Conservation (phyloP, 2,113 vertebrate genomes). For the Puma concolor region DNA sequence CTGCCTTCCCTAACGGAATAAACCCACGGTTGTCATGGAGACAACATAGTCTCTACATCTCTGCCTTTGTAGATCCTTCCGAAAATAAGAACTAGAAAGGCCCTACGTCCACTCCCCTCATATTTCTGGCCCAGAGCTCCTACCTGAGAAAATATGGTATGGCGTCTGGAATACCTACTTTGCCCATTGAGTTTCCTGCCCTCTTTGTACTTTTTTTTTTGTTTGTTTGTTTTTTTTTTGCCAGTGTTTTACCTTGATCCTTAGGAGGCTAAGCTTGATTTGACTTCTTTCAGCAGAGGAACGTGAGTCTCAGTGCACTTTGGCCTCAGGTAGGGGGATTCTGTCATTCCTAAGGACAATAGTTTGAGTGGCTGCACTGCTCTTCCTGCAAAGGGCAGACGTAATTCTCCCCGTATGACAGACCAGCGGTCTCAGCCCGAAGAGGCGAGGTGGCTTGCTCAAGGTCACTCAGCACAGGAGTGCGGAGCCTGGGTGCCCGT, state of each 20-base stretch:
- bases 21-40: constrained; percentile 84
- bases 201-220: neutral
- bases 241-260: neutral
- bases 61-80: constrained; percentile 74
- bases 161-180: neutral
- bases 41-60: constrained; percentile 74
- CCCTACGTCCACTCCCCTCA: neutral
- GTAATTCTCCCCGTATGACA: neutral
- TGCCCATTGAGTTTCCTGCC: neutral
- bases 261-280: neutral
- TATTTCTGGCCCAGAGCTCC: neutral
- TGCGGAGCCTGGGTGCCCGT: neutral
- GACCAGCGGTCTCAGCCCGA: neutral
- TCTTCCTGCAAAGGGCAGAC: neutral
- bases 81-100: constrained; percentile 59
- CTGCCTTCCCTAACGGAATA: constrained; percentile 79
- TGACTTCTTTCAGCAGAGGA: neutral
- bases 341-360: neutral
- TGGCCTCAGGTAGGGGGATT: neutral
- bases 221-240: neutral
- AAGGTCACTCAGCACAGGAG: neutral
- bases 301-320: neutral
- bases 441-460: neutral
- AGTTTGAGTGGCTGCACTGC: neutral
- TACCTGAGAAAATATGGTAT: neutral